Evolutionary conservation across 2,113 vertebrate species (phyloP), one percentile per base, ranked within the genome.

Genomic region (Callipepla californica): DNA sequence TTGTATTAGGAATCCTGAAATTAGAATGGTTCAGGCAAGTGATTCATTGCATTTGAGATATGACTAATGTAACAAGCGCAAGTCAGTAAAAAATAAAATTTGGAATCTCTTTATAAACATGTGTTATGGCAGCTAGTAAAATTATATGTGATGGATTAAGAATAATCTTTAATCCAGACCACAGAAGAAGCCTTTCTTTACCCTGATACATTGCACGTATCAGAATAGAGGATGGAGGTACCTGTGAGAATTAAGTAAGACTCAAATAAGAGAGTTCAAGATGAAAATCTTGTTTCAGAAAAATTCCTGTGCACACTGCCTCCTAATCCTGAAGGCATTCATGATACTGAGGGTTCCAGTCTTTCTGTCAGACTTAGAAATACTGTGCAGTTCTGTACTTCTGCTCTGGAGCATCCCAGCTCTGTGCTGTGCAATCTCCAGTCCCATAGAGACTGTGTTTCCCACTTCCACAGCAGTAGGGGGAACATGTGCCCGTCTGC

Each of bases 221-320:
- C n/a, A 92, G 78, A 74, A 90, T 66, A 94, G 91, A 2, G 22
- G 48, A 87, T 95, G 82, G 67, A 95, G 80, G 91, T 93, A 83
- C 20, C 32, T 28, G 4, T 6, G 7, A n/a, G 78, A 66, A 48
- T 7, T 8, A 8, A 66, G 0, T 19, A 59, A 57, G 47, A 51
- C 18, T 34, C 26, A 86, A 42, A 81, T 20, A 5, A 34, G 32
- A 40, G 76, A 80, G 21, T 9, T 73, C 23, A 22, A 20, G 6
- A 22, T 34, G 11, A 58, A 80, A 88, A 57, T 20, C 15, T 84
- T 59, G 20, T 50, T 75, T 67, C 34, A 67, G 44, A 67, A 75
- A 53, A 86, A 38, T 13, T 62, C 5, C 18, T 73, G 26, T 42
- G 28, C 6, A 36, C 76, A 28, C 21, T 67, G 16, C 26, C 25